Base-by-base conservation (phyloP, 2,797 vertebrate species). In the Arctocebus calabarensis region DNA sequence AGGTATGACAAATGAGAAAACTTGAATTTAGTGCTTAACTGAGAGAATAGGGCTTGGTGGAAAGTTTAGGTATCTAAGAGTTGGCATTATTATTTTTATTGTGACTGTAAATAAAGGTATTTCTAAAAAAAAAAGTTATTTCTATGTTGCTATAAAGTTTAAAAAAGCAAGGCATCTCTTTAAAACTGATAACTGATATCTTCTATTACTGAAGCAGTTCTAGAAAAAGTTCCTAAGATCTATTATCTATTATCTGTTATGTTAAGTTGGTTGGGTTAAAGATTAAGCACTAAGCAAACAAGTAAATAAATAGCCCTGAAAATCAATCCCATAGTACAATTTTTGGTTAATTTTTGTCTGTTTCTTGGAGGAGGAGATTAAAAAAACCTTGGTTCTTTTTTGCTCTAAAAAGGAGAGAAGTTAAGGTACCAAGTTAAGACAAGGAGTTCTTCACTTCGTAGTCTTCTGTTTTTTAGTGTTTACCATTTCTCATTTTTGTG, bases 1-100 rank as follows among this genome's bases (percentile, higher is more conserved):
- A 88, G 71, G 48, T 48, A 70, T 83, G 57, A 82, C 40, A 75
- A 52, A 83, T 91, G 62, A 57, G 71, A 78, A 83, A 59, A 84
- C 64, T 57, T 45, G 22, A 34, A 61, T 84, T 84, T 91, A 45
- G 3, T 43, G 40, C 25, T 74, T 37, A 94, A 64, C 57, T 78
- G 57, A 70, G 62, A 79, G 2, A 48, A 48, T 3, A 48, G 48
- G 14, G 48, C 37, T 55, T 78, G 0, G 45, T 91, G 32, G 32
- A 64, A 64, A 88, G 7, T 55, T 75, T n/a, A 88, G 34, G 5
- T 37, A 45, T 75, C 78, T 73, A 84, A 92, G 43, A 70, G 45
- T 83, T 84, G 32, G 14, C 64, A 29, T 45, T 55, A 5, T 52
- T 52, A 52, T 52, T 89, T n/a, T 78, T 43, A 57, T 59, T n/a